Evolutionary conservation across 2,113 vertebrate species (phyloP).

Genomic region (Piprites chloris): DNA sequence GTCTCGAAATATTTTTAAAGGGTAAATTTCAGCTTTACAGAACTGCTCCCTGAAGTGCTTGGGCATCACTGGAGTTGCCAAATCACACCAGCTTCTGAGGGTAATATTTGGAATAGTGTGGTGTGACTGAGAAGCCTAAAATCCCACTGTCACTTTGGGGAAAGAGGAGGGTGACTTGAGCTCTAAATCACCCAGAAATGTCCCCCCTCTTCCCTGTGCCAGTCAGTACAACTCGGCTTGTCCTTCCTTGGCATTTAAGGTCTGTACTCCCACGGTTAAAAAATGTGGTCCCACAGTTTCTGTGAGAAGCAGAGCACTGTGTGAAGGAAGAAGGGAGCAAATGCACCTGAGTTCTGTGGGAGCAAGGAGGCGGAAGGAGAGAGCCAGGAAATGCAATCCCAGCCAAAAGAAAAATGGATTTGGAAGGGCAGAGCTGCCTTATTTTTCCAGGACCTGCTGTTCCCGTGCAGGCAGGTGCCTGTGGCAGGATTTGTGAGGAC

Average conservation of each 20-base stretch:
- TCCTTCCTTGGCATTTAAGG: neutral
- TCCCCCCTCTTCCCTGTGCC: neutral
- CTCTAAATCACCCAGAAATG: neutral
- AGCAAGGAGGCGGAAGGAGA: neutral
- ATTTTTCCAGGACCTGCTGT: neutral
- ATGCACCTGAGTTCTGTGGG: rapidly evolving
- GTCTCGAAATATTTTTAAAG: neutral
- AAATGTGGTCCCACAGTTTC: too few species aligned
- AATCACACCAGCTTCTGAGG: rapidly evolving
- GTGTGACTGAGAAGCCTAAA: neutral
- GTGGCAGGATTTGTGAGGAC: neutral
- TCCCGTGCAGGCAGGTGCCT: neutral
- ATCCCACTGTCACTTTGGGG: rapidly evolving
- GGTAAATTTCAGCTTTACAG: neutral
- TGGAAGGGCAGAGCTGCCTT: neutral
- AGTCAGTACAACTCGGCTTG: neutral
- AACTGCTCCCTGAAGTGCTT: neutral
- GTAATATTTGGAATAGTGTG: rapidly evolving
- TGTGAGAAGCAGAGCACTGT: neutral
- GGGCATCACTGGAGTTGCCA: rapidly evolving
- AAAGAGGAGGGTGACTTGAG: neutral
- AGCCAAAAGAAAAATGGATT: neutral
- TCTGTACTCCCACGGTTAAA: neutral
- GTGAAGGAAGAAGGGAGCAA: neutral
- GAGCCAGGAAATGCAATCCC: neutral